phyloP scores from a whole-genome alignment of 2,113 vertebrate genomes.

The Bos indicus region DNA sequence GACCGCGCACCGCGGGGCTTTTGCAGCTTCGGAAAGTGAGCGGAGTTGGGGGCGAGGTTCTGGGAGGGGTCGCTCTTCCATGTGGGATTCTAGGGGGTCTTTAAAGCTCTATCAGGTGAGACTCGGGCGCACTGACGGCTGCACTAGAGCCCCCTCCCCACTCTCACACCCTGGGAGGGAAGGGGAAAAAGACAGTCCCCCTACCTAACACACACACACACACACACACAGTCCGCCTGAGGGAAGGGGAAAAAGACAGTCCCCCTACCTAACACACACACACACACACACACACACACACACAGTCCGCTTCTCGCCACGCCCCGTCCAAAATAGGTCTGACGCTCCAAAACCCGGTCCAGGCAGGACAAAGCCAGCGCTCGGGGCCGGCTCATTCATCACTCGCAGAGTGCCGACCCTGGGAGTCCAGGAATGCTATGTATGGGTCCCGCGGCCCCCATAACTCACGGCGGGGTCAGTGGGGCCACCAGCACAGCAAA shows the following conservation, averaged over 20 bases:
- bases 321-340: not conserved
- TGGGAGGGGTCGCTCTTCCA: not conserved
- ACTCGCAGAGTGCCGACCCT: conserved; percentile 17
- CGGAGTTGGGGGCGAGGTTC: not conserved
- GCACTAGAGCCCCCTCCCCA: not conserved
- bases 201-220: not conserved
- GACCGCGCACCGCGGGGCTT: not conserved
- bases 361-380: conserved; percentile 45
- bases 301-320: not conserved
- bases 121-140: not conserved
- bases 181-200: not conserved
- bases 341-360: not conserved
- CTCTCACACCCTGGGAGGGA: not conserved
- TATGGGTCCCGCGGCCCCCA: conserved; percentile 52
- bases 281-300: not conserved
- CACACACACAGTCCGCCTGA: not conserved
- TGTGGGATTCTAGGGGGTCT: not conserved
- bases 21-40: not conserved
- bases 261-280: not conserved
- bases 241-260: not conserved
- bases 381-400: conserved; percentile 38
- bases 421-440: conserved; percentile 56
- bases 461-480: conserved; percentile 55
- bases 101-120: not conserved
- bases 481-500: not conserved